Percentiles rank a stretch among this genome's conserved stretches.
phyloP scores from a whole-genome alignment of 2,113 vertebrate genomes.

The Melozone crissalis region DNA sequence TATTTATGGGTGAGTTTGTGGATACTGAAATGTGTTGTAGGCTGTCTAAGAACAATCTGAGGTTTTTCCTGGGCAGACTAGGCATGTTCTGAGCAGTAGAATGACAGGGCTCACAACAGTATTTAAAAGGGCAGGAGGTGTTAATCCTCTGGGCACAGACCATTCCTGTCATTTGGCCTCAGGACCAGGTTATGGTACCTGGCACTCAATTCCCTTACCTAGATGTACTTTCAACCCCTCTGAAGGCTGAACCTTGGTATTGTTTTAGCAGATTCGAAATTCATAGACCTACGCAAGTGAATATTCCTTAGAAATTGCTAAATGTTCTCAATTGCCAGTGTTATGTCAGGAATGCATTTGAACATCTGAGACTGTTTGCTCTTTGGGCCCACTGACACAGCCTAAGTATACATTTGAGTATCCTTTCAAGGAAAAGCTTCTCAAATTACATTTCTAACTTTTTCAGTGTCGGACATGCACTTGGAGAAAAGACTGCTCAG shows the following conservation, averaged over 20 bases:
- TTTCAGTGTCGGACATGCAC: neutral
- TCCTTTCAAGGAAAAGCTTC: neutral
- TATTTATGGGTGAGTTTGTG: neutral
- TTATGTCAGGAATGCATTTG: slow-evolving; percentile 40
- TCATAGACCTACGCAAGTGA: neutral
- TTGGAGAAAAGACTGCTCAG: neutral
- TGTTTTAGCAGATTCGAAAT: neutral
- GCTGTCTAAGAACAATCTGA: neutral
- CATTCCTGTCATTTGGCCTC: neutral
- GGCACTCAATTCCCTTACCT: neutral
- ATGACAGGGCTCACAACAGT: neutral
- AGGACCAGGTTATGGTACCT: neutral
- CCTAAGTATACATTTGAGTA: slow-evolving; percentile 6
- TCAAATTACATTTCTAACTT: slow-evolving; percentile 28
- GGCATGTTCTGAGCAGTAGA: neutral
- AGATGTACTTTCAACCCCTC: neutral
- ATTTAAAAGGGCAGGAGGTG: neutral
- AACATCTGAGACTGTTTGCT: neutral
- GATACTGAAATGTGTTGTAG: neutral
- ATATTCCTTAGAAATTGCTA: neutral
- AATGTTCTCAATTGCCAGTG: neutral
- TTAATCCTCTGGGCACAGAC: neutral
- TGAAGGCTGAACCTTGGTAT: neutral
- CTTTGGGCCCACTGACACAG: neutral
- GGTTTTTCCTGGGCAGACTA: neutral